Base-by-base conservation (phyloP, 2,797 vertebrate species). In the Sebastes oblongus region DNA sequence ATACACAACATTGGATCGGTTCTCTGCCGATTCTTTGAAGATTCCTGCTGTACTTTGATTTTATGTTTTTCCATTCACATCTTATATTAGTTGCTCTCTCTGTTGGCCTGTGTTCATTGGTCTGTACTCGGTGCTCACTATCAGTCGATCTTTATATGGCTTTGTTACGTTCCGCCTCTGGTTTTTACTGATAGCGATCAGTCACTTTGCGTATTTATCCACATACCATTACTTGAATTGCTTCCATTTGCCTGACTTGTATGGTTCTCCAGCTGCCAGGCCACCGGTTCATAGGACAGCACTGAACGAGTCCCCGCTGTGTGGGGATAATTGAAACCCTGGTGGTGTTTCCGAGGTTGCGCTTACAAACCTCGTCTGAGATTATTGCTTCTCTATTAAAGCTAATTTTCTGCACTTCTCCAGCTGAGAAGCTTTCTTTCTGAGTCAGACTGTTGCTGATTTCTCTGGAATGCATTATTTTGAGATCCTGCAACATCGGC, bases 241-340 rank as follows among this genome's bases (percentile, higher is more conserved):
- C 42, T 32, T 69, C 46, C 18, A 42, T 76, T 78, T 74, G 52
- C 18, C 8, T 24, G 42, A 72, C 24, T 30, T 68, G 4, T 75
- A n/a, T n/a, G 50, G 20, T 52, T n/a, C 10, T 78, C 55, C 67
- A 78, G 62, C 72, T 76, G 76, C 34, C 71, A 65, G 22, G 62
- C 55, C 54, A 60, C 29, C 67, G 29, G 60, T 60, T 75, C 42
- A 54, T 14, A 61, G 70, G 27, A 42, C 13, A n/a, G 50, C 58
- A 6, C n/a, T 50, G 64, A 46, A 29, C 50, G 25, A 76, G 59
- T 42, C 34, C 67, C 75, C 1, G 7, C 66, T 82, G 70, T 82
- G 70, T 27, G 79, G 32, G 0, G 39, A 68, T 80, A 84, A 89
- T 90, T 88, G 81, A 83, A 89, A 84, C 62, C 78, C 25, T 58